Evolutionary conservation across 2,113 vertebrate genomes (phyloP).

Genomic region (Calcarius ornatus): DNA sequence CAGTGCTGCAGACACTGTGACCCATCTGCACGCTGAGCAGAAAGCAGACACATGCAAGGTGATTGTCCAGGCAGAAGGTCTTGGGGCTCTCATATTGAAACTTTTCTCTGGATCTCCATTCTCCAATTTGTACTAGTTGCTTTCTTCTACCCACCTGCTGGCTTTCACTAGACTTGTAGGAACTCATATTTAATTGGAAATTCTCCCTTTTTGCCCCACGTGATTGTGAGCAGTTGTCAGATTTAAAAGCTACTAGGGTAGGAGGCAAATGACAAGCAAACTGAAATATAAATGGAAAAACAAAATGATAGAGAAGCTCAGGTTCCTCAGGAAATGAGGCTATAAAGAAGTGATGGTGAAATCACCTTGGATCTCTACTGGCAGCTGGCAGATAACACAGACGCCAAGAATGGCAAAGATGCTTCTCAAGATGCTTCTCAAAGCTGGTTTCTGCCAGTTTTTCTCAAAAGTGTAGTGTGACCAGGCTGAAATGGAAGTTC

Average conservation of each 20-base stretch:
- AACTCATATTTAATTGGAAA: neutral
- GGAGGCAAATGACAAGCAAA: neutral
- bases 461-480: neutral
- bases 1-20: neutral
- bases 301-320: neutral
- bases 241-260: neutral
- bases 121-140: neutral
- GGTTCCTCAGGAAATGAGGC: neutral
- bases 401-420: neutral
- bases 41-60: neutral
- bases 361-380: neutral
- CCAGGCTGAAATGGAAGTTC: neutral
- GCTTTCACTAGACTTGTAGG: neutral
- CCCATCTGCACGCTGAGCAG: fast-evolving
- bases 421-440: neutral
- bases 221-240: neutral
- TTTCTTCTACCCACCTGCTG: neutral
- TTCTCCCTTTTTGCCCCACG: neutral
- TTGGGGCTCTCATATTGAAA: neutral
- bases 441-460: neutral
- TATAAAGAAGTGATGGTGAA: neutral
- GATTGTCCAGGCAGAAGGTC: neutral
- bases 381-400: neutral
- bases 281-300: neutral
- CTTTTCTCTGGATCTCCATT: neutral